Evolutionary conservation across 2,113 vertebrate species (phyloP).

Genomic region (Athene noctua): DNA sequence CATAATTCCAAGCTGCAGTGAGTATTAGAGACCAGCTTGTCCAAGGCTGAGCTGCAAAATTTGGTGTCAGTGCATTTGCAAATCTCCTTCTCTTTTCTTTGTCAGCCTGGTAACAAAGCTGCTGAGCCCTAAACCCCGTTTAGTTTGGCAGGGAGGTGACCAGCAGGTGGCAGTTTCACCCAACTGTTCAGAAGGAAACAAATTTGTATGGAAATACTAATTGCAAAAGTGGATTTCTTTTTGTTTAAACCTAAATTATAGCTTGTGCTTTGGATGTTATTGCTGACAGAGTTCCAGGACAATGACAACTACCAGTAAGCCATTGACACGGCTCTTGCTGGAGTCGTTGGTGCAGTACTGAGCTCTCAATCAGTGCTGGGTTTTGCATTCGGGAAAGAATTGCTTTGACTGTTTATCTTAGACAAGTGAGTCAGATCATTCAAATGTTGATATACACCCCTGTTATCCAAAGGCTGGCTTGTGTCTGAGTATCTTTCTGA

Average conservation of each 20-base stretch:
- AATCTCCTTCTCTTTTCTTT: neutral
- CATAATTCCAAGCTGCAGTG: neutral
- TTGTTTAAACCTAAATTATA: fast-evolving
- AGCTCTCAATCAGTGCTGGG: fast-evolving
- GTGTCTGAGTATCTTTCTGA: too few relatives aligned
- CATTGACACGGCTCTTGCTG: neutral
- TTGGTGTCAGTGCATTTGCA: too few relatives aligned
- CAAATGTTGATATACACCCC: fast-evolving
- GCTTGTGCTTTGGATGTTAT: fast-evolving
- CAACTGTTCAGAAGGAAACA: fast-evolving
- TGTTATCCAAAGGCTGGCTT: neutral
- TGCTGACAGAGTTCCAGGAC: neutral
- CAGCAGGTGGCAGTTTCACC: slow-evolving; percentile 39
- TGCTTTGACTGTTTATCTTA: neutral
- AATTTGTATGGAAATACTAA: fast-evolving
- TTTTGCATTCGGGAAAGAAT: neutral
- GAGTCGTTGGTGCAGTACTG: neutral
- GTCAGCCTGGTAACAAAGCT: too few relatives aligned
- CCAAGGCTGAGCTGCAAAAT: neutral
- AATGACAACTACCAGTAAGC: fast-evolving
- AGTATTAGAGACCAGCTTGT: neutral
- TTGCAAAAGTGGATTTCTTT: fast-evolving
- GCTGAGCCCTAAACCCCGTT: neutral
- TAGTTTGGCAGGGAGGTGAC: neutral
- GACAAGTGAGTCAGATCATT: fast-evolving